These are phyloP conservation scores for Pyrrhosoma nymphula DNA, from an alignment of 2,888 invertebrate genomes.

Conservation along the genomic window DNA sequence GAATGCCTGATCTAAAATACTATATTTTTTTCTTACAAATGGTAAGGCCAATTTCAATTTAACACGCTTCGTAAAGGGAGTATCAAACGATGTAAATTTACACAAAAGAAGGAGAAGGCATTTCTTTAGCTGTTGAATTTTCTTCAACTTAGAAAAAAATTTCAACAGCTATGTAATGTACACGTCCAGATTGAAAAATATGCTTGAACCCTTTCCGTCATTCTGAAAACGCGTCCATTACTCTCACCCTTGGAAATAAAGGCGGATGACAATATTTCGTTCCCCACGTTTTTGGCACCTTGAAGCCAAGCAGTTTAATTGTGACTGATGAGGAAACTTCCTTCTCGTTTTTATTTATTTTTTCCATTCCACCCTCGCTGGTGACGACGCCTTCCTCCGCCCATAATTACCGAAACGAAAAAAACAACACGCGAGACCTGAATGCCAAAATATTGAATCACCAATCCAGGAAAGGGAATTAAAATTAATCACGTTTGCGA, in stretches of 20 bases:
- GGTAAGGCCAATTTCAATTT: too few species aligned
- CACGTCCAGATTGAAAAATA: neutral
- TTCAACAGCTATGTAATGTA: too few species aligned
- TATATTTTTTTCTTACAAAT: too few species aligned
- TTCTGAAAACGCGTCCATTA: neutral
- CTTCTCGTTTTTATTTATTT: neutral
- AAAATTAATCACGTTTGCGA: slow-evolving; percentile 65
- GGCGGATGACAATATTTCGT: slow-evolving; percentile 28
- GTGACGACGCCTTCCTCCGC: neutral
- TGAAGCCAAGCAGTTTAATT: slow-evolving; percentile 25
- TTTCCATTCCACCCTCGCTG: neutral
- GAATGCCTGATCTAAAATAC: too few species aligned
- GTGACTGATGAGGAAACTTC: slow-evolving; percentile 56
- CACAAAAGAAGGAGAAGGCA: too few species aligned
- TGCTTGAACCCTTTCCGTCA: neutral
- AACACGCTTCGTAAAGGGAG: too few species aligned
- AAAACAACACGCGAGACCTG: slow-evolving; percentile 44
- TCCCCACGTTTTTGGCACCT: slow-evolving; percentile 29
- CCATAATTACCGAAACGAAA: slow-evolving; percentile 55
- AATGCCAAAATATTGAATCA: slow-evolving; percentile 67
- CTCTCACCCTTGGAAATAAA: neutral
- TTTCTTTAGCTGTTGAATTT: too few species aligned
- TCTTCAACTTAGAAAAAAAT: too few species aligned
- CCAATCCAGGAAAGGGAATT: slow-evolving; percentile 64
- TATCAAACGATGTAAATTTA: too few species aligned